phyloP scores from a whole-genome alignment of 2,797 vertebrate genomes.

The Myoxocephalus aenaeus region DNA sequence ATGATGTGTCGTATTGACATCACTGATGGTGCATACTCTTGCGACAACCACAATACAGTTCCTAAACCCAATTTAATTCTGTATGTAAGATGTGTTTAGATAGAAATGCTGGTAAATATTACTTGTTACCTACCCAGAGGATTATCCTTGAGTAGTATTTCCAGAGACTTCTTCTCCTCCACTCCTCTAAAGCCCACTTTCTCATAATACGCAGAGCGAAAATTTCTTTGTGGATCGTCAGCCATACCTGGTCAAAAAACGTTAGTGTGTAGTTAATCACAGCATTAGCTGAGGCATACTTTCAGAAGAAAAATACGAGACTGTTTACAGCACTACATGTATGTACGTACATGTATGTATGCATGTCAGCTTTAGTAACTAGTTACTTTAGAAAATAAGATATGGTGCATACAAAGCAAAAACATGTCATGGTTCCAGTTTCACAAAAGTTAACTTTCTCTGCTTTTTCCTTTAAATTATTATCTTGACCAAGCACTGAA shows the following conservation, averaged over 20 bases:
- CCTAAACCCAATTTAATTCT: not conserved
- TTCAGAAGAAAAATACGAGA: not conserved
- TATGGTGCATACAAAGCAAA: not conserved
- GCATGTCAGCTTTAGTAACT: not conserved
- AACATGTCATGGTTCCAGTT: not conserved
- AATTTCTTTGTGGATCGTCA: slow-evolving; percentile 97
- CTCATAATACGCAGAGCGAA: slow-evolving; percentile 97
- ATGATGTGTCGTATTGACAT: not conserved
- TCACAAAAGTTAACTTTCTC: not conserved
- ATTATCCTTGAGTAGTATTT: slow-evolving; percentile 97
- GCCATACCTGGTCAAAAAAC: slow-evolving; percentile 82
- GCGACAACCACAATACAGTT: not conserved
- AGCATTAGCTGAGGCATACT: not conserved
- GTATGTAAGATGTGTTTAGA: not conserved
- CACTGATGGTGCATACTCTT: not conserved
- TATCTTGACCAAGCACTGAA: too few species aligned
- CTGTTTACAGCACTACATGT: not conserved
- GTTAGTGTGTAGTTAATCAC: not conserved
- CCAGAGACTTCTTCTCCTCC: slow-evolving; percentile 97
- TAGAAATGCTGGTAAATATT: too few species aligned
- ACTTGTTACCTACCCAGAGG: slow-evolving; percentile 84
- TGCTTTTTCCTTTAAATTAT: not conserved
- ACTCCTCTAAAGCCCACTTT: slow-evolving; percentile 98
- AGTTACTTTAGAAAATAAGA: not conserved
- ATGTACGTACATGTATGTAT: too few species aligned